A percentile compares a stretch with the other conserved stretches of the same genome.
These are phyloP conservation scores for Drosophila imparisetae DNA, from an alignment of 2,888 invertebrate species.

Conservation along the genomic window DNA sequence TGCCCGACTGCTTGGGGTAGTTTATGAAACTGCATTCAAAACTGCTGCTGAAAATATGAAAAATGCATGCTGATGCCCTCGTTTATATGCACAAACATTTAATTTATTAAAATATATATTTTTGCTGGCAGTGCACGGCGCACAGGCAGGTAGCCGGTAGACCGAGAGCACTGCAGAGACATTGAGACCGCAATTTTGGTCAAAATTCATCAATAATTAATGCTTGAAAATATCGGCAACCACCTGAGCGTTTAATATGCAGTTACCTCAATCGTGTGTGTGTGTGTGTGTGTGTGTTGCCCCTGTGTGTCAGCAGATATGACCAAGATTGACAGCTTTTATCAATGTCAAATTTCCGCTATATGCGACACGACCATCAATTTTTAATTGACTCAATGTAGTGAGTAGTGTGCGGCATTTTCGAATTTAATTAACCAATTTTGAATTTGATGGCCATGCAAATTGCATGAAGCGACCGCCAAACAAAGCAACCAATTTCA, in stretches of 20 bases:
- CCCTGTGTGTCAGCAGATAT: constrained; percentile 15
- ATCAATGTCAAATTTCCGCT: constrained; percentile 25
- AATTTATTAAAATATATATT: constrained; percentile 74
- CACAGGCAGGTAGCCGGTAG: neutral
- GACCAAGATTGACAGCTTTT: constrained; percentile 38
- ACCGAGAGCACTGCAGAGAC: neutral
- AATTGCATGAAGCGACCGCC: constrained; percentile 23
- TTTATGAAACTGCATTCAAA: constrained; percentile 61
- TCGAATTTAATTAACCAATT: constrained; percentile 54
- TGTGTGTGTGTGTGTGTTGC: neutral
- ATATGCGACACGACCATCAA: constrained; percentile 26
- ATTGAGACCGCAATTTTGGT: constrained; percentile 32
- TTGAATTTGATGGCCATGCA: constrained; percentile 28
- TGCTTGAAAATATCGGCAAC: constrained; percentile 32
- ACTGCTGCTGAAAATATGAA: constrained; percentile 56
- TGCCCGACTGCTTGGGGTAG: constrained; percentile 32
- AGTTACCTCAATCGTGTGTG: constrained; percentile 30
- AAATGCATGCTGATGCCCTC: constrained; percentile 74
- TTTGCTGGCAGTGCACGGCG: constrained; percentile 18
- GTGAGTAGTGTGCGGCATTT: constrained; percentile 12
- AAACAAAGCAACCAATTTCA: constrained; percentile 34
- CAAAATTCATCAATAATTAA: constrained; percentile 41
- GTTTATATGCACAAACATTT: constrained; percentile 77
- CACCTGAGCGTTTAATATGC: constrained; percentile 43
- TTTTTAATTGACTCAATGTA: constrained; percentile 46